A percentile compares a stretch with the other conserved stretches of the same genome.
Conservation (phyloP, 2,888 invertebrate species). For the Subacronicta megacephala region DNA sequence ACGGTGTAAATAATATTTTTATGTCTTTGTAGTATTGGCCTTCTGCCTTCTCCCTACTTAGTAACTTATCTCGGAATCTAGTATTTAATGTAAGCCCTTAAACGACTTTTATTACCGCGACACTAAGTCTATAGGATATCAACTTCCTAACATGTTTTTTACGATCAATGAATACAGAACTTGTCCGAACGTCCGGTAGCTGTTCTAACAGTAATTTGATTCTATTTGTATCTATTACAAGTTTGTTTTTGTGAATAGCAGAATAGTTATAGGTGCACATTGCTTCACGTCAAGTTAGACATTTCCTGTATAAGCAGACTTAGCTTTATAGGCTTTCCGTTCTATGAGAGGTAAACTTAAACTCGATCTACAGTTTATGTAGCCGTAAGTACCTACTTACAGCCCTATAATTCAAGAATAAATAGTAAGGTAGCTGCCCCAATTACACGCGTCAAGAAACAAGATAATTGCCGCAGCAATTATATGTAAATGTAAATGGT, state of each 20-base stretch:
- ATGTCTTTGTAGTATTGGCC: too few species aligned
- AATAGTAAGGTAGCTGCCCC: conserved; percentile 9
- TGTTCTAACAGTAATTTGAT: conserved; percentile 30
- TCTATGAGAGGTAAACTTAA: too few species aligned
- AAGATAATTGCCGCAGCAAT: conserved; percentile 46
- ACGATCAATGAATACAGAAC: conserved; percentile 17
- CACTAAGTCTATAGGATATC: conserved; percentile 47
- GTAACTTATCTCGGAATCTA: conserved; percentile 36
- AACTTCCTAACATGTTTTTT: conserved; percentile 57
- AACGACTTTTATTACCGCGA: conserved; percentile 27
- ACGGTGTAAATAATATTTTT: too few species aligned
- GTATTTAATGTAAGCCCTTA: conserved; percentile 48
- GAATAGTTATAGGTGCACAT: too few species aligned
- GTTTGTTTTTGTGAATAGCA: conserved; percentile 14
- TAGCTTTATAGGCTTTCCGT: too few species aligned
- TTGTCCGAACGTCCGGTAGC: conserved; percentile 29
- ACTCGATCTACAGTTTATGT: too few species aligned
- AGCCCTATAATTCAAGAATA: background rate
- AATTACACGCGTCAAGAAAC: conserved; percentile 34
- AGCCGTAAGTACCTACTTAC: too few species aligned
- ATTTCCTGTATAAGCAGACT: too few species aligned
- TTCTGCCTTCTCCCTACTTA: conserved; percentile 5
- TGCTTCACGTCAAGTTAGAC: too few species aligned
- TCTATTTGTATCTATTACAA: conserved; percentile 24
- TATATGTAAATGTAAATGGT: conserved; percentile 32